Evolutionary conservation across 1,140 invertebrate genomes (phyloP), one percentile per base, ranked within the genome.

Genomic region (Apis cerana): DNA sequence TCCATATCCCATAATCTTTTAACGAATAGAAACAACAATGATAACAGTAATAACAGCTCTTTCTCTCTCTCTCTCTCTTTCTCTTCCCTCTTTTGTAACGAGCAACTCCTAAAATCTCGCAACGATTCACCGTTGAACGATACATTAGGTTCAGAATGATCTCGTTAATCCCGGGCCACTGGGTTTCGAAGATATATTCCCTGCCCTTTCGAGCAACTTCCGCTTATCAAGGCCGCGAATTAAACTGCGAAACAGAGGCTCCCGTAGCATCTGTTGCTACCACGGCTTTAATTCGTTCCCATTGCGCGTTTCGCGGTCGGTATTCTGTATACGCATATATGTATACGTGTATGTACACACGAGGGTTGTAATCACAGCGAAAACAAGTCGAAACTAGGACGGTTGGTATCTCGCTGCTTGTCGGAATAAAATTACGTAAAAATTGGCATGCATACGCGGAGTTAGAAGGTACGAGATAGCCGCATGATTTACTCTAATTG

Each of bases 201-300:
- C 74, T 21, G 17, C 21, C 74, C 33, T 76, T 82, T 74, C 82
- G 75, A 62, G 85, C 70, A 88, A 88, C 74, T 87, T 87, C 78
- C 79, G 85, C 78, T 88, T 88, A 88, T 87, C 86, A 74, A 78
- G 82, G 59, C 79, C 67, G 83, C 85, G 86, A 88, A 88, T 88
- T 88, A 88, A 88, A 87, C 75, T 86, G 85, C 87, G 79, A 78
- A 87, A 79, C 82, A 56, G 75, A 75, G 61, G 56, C 58, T 48
- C 15, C 74, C 52, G 82, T 67, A 64, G 85, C 86, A 88, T 88
- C 86, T 88, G 86, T 88, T 88, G 80, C 78, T 79, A 81, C 80
- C 85, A 64, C 58, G 33, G 82, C 33, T 86, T 88, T 88, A 88
- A 88, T 83, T 88, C 85, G 84, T 86, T 87, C 82, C 77, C 27